A percentile compares a stretch with the other conserved stretches of the same genome.
Evolutionary conservation across 2,888 invertebrate genomes (phyloP).

Genomic region (Hypsopygia costalis): DNA sequence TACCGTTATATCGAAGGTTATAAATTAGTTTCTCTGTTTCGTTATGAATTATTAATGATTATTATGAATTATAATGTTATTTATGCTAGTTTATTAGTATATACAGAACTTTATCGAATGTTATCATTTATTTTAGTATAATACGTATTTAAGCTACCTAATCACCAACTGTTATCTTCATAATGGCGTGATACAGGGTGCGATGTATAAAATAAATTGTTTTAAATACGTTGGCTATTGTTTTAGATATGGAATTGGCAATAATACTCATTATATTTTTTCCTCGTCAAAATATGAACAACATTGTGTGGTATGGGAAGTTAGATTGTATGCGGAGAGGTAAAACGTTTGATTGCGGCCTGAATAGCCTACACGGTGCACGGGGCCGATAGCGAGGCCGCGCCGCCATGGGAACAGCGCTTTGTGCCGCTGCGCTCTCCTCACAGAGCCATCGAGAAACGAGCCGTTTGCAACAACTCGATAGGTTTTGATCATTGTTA

Average conservation of each 20-base stretch:
- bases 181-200: not conserved
- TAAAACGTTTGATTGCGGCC: constrained; percentile 23
- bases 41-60: too few species aligned
- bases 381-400: constrained; percentile 22
- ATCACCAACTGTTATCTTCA: not conserved
- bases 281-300: not conserved
- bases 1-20: too few species aligned
- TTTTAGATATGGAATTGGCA: too few species aligned
- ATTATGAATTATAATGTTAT: too few species aligned
- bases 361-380: constrained; percentile 32
- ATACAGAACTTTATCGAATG: constrained; percentile 4
- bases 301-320: constrained; percentile 3
- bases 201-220: not conserved
- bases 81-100: too few species aligned
- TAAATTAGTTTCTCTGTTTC: too few species aligned
- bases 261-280: not conserved
- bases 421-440: constrained; percentile 35
- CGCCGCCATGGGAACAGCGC: constrained; percentile 50
- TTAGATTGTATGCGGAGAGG: constrained; percentile 5
- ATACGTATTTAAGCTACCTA: not conserved
- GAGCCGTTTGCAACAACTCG: constrained; percentile 42
- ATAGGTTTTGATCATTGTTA: constrained; percentile 54
- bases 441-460: constrained; percentile 33
- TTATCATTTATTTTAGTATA: not conserved
- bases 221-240: not conserved